A percentile compares a stretch with the other conserved stretches of the same genome.
Conservation (phyloP, 2,797 vertebrate genomes). For the Acrossocheilus fasciatus region DNA sequence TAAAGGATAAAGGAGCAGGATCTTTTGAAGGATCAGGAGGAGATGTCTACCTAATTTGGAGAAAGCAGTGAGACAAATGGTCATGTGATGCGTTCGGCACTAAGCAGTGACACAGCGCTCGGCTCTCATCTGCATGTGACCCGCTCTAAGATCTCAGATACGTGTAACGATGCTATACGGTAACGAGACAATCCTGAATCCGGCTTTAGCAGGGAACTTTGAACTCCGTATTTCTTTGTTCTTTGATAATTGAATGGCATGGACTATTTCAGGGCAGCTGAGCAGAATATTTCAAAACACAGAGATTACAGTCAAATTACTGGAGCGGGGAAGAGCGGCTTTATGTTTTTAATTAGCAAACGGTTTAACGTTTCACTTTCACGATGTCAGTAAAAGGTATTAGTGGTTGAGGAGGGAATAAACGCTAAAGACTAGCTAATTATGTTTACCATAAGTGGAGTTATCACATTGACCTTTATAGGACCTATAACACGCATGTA, state of each 20-base stretch:
- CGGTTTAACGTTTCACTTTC: slow-evolving; percentile 32
- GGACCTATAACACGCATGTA: slow-evolving; percentile 1
- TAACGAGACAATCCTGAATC: slow-evolving; percentile 32
- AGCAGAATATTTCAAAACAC: slow-evolving; percentile 11
- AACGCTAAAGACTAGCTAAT: slow-evolving; percentile 46
- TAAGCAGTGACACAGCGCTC: slow-evolving; percentile 24
- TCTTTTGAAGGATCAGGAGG: slow-evolving; percentile 6
- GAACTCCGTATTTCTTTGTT: slow-evolving; percentile 48
- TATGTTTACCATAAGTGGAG: not conserved
- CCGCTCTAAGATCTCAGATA: slow-evolving; percentile 9
- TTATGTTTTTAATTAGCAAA: slow-evolving; percentile 50
- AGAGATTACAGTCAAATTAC: slow-evolving; percentile 34
- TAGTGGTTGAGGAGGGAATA: slow-evolving; percentile 45
- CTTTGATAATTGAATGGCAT: slow-evolving; percentile 29
- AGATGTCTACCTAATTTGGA: slow-evolving; percentile 12
- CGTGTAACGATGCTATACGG: not conserved
- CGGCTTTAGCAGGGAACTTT: slow-evolving; percentile 48
- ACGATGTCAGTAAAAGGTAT: slow-evolving; percentile 42
- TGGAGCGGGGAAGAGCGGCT: not conserved
- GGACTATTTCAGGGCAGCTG: slow-evolving; percentile 30
- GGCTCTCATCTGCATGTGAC: slow-evolving; percentile 54
- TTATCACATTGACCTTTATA: slow-evolving; percentile 39
- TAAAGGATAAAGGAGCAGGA: not conserved
- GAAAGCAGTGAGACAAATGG: slow-evolving; percentile 33
- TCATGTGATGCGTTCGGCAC: slow-evolving; percentile 40